phyloP scores from a whole-genome alignment of 2,113 vertebrate genomes.

The Antennarius striatus region DNA sequence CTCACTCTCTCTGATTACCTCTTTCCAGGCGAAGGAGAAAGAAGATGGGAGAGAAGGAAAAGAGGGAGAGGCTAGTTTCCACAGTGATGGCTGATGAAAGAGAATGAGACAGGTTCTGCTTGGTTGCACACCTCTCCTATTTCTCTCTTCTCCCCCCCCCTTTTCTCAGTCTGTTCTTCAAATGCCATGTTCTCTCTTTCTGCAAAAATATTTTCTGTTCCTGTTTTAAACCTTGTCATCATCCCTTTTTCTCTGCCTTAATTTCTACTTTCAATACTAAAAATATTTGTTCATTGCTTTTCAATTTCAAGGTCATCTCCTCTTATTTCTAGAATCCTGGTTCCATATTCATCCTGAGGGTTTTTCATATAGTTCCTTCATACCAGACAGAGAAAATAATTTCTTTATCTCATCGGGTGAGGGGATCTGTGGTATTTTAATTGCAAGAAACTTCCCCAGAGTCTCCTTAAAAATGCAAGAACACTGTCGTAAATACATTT shows the following conservation, averaged over 20 bases:
- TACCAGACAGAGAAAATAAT: not conserved
- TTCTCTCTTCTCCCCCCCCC: conserved; percentile 6
- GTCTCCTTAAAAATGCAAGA: no score
- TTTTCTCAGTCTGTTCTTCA: conserved; percentile 6
- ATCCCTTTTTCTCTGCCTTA: not conserved
- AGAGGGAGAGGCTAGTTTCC: conserved; percentile 61
- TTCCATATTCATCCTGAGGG: not conserved
- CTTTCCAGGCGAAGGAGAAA: conserved; percentile 50
- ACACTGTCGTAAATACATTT: no score
- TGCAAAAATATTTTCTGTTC: conserved; percentile 39
- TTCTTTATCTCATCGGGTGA: not conserved
- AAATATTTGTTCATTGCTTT: conserved; percentile 23
- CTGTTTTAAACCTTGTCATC: conserved; percentile 34
- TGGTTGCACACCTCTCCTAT: conserved; percentile 62
- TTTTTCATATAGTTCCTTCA: not conserved
- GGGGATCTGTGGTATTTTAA: no score
- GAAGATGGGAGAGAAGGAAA: conserved; percentile 26
- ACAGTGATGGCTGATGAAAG: conserved; percentile 75
- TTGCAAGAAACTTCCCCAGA: no score
- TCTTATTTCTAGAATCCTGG: not conserved
- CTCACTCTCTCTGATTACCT: conserved; percentile 66
- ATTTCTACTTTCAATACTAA: conserved; percentile 32
- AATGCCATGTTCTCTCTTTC: conserved; percentile 6
- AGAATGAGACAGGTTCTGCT: conserved; percentile 73
- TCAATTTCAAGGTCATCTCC: conserved; percentile 3